phyloP scores from a whole-genome alignment of 2,888 invertebrate genomes.

The Lampropteryx suffumata region DNA sequence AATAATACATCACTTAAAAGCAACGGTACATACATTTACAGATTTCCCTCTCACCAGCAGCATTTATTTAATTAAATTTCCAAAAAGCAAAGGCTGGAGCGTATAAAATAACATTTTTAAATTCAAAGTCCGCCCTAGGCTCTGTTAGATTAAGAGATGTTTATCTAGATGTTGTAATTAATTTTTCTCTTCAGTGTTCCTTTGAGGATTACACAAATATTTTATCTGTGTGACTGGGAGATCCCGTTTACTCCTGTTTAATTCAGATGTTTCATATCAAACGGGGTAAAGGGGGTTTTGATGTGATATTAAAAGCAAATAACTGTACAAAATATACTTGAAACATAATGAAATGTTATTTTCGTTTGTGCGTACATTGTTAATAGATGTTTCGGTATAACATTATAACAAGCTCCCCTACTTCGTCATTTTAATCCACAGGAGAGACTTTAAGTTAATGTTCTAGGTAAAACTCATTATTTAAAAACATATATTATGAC shows the following conservation, averaged over 20 bases:
- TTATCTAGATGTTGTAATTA: conserved; percentile 33
- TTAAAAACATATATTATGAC: too few relatives aligned
- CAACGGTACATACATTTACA: too few relatives aligned
- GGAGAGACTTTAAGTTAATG: too few relatives aligned
- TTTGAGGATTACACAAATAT: conserved; percentile 28
- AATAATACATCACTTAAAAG: too few relatives aligned
- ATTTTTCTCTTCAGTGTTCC: conserved; percentile 25
- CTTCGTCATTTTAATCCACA: too few relatives aligned
- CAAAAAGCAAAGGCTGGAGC: not conserved
- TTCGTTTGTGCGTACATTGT: too few relatives aligned
- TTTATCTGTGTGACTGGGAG: conserved; percentile 20
- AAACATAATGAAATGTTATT: too few relatives aligned
- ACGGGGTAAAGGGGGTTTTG: not conserved
- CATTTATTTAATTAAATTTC: not conserved
- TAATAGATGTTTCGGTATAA: too few relatives aligned
- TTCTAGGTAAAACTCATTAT: too few relatives aligned
- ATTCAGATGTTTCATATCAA: conserved; percentile 5
- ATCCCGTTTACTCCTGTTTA: conserved; percentile 8
- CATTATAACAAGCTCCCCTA: too few relatives aligned
- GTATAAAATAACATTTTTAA: conserved; percentile 8
- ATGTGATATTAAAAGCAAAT: not conserved
- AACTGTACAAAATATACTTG: too few relatives aligned
- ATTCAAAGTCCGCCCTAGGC: conserved; percentile 16
- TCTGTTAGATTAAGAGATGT: conserved; percentile 28
- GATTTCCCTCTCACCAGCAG: too few relatives aligned